Evolutionary conservation across 2,888 invertebrate genomes (phyloP).

Genomic region (Priocnemis perturbator): DNA sequence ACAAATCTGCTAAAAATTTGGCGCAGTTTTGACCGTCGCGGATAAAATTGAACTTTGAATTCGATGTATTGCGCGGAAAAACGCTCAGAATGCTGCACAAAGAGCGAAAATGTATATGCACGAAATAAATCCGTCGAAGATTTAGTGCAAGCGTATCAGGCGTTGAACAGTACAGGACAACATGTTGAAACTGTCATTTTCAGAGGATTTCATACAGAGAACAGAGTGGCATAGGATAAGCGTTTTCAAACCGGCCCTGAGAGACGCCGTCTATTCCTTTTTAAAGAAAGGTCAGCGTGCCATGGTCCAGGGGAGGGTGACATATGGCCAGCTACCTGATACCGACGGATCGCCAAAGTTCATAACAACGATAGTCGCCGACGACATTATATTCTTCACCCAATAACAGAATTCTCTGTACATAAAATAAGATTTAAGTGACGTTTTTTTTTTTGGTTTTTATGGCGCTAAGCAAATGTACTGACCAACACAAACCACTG

Average conservation of each 20-base stretch:
- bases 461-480: slow-evolving; percentile 1
- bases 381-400: slow-evolving; percentile 87
- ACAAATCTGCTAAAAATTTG: too few relatives aligned
- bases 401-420: too few relatives aligned
- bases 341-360: slow-evolving; percentile 83
- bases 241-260: slow-evolving; percentile 89
- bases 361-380: slow-evolving; percentile 90
- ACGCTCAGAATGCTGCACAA: too few relatives aligned
- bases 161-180: too few relatives aligned
- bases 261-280: slow-evolving; percentile 87
- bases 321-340: slow-evolving; percentile 89
- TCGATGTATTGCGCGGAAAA: too few relatives aligned
- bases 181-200: too few relatives aligned
- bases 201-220: slow-evolving; percentile 87
- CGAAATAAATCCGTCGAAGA: too few relatives aligned
- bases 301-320: slow-evolving; percentile 87
- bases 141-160: too few relatives aligned
- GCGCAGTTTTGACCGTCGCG: too few relatives aligned
- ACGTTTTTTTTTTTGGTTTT: neutral
- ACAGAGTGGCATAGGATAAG: slow-evolving; percentile 95
- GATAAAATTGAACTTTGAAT: too few relatives aligned
- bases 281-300: slow-evolving; percentile 92
- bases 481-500: too few relatives aligned
- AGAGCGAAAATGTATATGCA: too few relatives aligned
- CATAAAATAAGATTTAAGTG: neutral